Evolutionary conservation across 2,888 invertebrate species (phyloP), one percentile per base, ranked within the genome.

Genomic region (Coleophora flavipennella): DNA sequence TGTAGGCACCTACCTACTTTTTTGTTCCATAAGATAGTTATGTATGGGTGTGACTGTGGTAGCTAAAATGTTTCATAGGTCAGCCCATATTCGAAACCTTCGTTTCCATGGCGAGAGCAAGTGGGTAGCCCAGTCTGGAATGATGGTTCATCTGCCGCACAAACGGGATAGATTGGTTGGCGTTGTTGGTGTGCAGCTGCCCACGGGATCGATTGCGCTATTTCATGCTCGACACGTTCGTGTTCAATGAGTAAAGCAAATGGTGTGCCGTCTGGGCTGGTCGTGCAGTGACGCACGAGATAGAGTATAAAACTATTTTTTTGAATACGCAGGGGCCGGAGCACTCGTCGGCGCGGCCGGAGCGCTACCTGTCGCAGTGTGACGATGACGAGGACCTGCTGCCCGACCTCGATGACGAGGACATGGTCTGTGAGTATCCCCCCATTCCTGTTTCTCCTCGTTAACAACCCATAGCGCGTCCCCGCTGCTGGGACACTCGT

Each of bases 81-180:
- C 83, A 89, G 67, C 87, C 90, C 6, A 83, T 92, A 62, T 83
- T 91, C 50, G 89, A 91, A 59, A 86, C 87, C 13, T 86, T 89
- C 57, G 78, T 91, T 32, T 65, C 78, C 25, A 87, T 88, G 46
- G 94, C 92, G 92, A 95, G 78, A 85, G 90, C 55, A 95, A 95
- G 77, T 94, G 94, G 94, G 88, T 92, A 27, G 83, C 91, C 45
- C 94, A 94, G 79, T 89, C 90, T 33, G 94, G 93, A 8, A 61
- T 96, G 25, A 92, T 94, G 0, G 71, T 94, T 55, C 86, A 93
- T 25, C 72, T 95, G 44, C 95, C 95, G 0, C 95, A 95, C 61
- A 95, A 95, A 3, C n/a, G n/a, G n/a, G n/a, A n/a, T n/a, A n/a
- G n/a, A n/a, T n/a, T n/a, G n/a, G n/a, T n/a, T n/a, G n/a, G n/a